Conservation (phyloP, 2,797 vertebrate species). For the Crenuchus spilurus region DNA sequence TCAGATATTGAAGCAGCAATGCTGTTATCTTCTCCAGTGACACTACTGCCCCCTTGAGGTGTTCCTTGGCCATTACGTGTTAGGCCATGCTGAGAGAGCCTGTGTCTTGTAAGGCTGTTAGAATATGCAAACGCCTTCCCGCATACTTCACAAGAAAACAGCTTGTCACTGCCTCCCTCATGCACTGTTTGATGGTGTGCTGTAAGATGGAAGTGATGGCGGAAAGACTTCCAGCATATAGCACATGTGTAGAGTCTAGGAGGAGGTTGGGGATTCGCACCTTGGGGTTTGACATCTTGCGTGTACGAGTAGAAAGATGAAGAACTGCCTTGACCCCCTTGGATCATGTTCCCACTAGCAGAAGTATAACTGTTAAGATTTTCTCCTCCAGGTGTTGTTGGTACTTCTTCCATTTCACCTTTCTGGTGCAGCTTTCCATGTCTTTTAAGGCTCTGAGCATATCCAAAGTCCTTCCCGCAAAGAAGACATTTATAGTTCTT, state of each 20-base stretch:
- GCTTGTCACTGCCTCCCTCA: conserved; percentile 85
- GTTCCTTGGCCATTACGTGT: conserved; percentile 72
- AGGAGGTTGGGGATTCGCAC: conserved; percentile 70
- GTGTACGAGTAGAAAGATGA: conserved; percentile 81
- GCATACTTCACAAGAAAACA: conserved; percentile 89
- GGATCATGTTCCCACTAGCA: conserved; percentile 79
- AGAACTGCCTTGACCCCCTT: conserved; percentile 79
- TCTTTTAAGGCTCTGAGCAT: conserved; percentile 93
- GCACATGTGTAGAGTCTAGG: conserved; percentile 87
- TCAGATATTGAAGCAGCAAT: conserved; percentile 76
- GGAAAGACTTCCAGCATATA: conserved; percentile 92
- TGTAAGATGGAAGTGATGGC: conserved; percentile 88
- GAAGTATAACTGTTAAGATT: conserved; percentile 80
- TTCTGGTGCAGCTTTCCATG: conserved; percentile 92
- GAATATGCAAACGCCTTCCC: conserved; percentile 92
- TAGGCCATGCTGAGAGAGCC: conserved; percentile 85
- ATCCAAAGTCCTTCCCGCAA: conserved; percentile 94
- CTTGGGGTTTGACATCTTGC: conserved; percentile 78
- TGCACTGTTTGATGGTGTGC: conserved; percentile 92
- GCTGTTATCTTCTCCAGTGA: conserved; percentile 69
- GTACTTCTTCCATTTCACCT: conserved; percentile 81
- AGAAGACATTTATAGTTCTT: conserved; percentile 94
- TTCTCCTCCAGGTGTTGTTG: conserved; percentile 77
- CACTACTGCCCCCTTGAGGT: conserved; percentile 72
- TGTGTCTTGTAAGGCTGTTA: conserved; percentile 91